Percentiles rank a stretch among this genome's conserved stretches.
phyloP scores from a whole-genome alignment of 2,797 vertebrate species.

The Tinamus major region DNA sequence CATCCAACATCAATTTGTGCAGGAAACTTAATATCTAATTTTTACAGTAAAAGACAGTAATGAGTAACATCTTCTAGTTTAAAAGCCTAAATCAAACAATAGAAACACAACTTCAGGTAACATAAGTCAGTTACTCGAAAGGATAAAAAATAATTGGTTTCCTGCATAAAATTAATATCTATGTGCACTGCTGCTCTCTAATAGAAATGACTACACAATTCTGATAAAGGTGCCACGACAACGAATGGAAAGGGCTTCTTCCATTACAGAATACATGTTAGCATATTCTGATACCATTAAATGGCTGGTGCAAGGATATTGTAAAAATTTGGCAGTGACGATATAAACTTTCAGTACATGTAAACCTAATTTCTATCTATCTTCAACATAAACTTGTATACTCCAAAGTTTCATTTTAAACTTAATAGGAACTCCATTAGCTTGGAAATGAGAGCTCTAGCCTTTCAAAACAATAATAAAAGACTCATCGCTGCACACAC shows the following conservation, averaged over 20 bases:
- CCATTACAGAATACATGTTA: not conserved
- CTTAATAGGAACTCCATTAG: not conserved
- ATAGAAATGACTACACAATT: not conserved
- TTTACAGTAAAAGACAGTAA: not conserved
- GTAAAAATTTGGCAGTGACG: not conserved
- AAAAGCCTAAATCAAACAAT: not conserved
- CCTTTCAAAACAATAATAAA: not conserved
- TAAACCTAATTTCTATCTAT: not conserved
- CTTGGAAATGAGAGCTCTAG: not conserved
- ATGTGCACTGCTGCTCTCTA: not conserved
- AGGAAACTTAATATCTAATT: not conserved
- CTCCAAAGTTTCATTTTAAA: not conserved
- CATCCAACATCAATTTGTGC: not conserved
- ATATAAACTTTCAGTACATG: not conserved
- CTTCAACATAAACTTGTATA: not conserved
- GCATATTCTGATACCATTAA: not conserved
- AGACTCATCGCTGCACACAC: not conserved
- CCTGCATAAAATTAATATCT: not conserved
- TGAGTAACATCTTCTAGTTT: not conserved
- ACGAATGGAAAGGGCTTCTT: not conserved
- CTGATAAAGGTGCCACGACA: not conserved
- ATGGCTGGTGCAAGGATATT: not conserved
- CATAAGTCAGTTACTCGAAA: not conserved
- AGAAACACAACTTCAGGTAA: not conserved
- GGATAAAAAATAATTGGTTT: not conserved